Conservation (phyloP, 2,797 vertebrate genomes). For the Anomalospiza imberbis region DNA sequence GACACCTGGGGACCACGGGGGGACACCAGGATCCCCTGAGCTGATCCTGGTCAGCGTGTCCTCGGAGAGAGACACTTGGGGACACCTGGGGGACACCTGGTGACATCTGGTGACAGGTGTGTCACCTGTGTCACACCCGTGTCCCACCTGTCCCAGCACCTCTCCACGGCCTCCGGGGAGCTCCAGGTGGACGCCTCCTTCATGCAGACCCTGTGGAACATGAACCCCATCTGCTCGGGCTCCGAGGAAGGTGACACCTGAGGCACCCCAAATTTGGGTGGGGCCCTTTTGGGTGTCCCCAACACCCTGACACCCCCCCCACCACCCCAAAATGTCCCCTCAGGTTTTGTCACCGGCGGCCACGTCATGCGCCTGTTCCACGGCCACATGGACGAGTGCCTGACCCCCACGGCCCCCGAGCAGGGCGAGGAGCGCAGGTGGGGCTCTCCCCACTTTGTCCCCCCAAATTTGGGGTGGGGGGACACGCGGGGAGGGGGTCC, state of each 20-base stretch:
- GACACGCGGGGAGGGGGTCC: background rate
- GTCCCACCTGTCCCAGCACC: constrained; percentile 75
- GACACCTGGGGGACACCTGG: too few species aligned
- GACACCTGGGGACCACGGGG: too few species aligned
- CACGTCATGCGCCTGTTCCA: background rate
- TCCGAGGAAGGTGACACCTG: constrained; percentile 85
- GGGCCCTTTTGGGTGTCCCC: background rate
- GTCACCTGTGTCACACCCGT: background rate
- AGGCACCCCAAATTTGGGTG: background rate
- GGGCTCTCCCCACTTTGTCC: background rate
- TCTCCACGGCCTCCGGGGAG: constrained; percentile 91
- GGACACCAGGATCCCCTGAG: too few species aligned
- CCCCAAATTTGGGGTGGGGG: background rate
- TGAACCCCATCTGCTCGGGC: constrained; percentile 91
- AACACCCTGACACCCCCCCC: background rate
- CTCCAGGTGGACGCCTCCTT: constrained; percentile 95
- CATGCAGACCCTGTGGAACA: constrained; percentile 97
- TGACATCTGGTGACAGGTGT: too few species aligned
- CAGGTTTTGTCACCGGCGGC: background rate
- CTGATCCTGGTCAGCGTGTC: too few species aligned
- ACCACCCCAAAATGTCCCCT: too few species aligned
- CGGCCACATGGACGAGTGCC: background rate
- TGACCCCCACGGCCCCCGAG: background rate
- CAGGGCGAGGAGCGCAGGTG: background rate
- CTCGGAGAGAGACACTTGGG: too few species aligned